phyloP scores from a whole-genome alignment of 2,888 invertebrate species.

The Drosophila hawaiiensis region DNA sequence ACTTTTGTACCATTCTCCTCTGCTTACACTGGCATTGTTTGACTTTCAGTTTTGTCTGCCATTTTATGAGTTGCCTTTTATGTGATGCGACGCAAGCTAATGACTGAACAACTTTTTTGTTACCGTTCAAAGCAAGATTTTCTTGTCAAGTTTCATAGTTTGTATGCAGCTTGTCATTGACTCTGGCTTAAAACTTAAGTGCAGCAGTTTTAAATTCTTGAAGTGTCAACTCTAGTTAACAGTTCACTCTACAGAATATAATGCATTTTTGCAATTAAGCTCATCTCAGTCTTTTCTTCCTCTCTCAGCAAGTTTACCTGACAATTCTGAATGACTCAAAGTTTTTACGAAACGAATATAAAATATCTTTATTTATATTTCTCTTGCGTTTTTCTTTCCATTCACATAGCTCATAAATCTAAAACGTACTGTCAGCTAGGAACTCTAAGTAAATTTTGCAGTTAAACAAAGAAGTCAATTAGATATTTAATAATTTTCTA shows the following conservation, averaged over 20 bases:
- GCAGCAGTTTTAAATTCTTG: neutral
- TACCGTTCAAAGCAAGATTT: constrained; percentile 44
- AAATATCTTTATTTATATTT: neutral
- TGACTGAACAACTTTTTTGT: constrained; percentile 56
- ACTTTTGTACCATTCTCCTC: constrained; percentile 6
- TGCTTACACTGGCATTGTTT: constrained; percentile 32
- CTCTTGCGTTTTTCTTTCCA: neutral
- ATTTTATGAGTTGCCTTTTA: constrained; percentile 64
- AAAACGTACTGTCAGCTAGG: neutral
- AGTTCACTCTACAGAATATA: neutral
- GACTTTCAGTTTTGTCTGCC: constrained; percentile 36
- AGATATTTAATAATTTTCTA: neutral
- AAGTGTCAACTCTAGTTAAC: neutral
- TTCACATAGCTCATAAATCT: neutral
- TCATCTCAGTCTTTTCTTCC: neutral
- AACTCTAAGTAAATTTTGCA: neutral
- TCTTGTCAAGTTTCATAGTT: constrained; percentile 56
- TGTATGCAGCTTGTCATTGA: constrained; percentile 43
- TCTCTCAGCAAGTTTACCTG: neutral
- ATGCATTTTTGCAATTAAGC: neutral
- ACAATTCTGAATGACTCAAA: neutral
- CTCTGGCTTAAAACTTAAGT: constrained; percentile 12
- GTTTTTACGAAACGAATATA: neutral
- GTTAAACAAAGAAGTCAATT: neutral
- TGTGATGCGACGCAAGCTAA: constrained; percentile 50